phyloP scores from a whole-genome alignment of 2,797 vertebrate genomes.

The Streptopelia turtur region DNA sequence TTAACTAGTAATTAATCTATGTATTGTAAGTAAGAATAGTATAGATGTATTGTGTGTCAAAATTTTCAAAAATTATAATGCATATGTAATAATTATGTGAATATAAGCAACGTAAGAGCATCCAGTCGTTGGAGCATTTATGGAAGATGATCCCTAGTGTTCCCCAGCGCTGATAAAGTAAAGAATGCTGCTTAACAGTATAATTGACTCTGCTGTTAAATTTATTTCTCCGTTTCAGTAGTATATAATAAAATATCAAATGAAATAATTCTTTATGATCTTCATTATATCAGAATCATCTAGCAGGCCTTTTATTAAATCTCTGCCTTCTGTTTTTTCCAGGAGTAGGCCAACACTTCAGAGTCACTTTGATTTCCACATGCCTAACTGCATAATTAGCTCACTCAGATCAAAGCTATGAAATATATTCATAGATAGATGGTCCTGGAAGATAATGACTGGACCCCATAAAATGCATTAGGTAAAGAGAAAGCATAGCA shows the following conservation, averaged over 20 bases:
- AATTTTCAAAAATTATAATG: no score
- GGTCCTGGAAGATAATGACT: background rate
- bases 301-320: background rate
- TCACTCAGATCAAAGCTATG: background rate
- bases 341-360: background rate
- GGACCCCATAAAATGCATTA: background rate
- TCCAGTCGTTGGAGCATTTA: no score
- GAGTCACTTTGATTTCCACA: conserved; percentile 5
- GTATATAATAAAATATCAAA: background rate
- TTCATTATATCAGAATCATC: background rate
- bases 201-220: no score
- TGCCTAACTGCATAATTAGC: background rate
- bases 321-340: background rate
- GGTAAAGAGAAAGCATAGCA: background rate
- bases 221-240: no score
- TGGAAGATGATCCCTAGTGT: no score
- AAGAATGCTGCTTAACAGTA: no score
- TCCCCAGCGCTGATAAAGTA: no score
- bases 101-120: no score
- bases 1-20: no score
- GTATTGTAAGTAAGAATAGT: no score
- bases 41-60: no score
- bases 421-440: background rate
- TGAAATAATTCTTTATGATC: background rate
- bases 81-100: no score